Evolutionary conservation across 2,888 invertebrate genomes (phyloP).

Genomic region (Meloe dianella): DNA sequence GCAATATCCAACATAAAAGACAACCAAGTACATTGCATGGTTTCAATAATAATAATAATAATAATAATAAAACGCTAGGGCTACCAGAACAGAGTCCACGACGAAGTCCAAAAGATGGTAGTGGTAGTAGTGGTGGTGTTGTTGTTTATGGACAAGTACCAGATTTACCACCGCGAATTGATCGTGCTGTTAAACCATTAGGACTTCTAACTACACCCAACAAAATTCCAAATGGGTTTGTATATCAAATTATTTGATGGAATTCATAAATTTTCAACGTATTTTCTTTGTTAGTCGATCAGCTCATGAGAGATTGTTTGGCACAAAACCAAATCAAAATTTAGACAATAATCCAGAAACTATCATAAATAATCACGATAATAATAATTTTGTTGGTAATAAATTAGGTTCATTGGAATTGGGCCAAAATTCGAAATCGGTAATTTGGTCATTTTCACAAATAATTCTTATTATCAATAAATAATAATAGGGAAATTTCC

Average conservation of each 20-base stretch:
- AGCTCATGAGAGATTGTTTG: slow-evolving; percentile 78
- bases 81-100: slow-evolving; percentile 50
- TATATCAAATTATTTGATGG: not conserved
- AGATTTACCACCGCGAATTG: slow-evolving; percentile 84
- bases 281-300: slow-evolving; percentile 54
- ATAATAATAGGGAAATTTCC: slow-evolving; percentile 38
- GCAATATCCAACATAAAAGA: slow-evolving; percentile 54
- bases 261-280: not conserved
- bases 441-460: slow-evolving; percentile 44
- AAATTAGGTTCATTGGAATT: slow-evolving; percentile 57
- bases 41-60: slow-evolving; percentile 44
- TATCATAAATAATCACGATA: no score
- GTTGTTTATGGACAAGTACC: slow-evolving; percentile 64
- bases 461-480: slow-evolving; percentile 4
- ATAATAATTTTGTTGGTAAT: slow-evolving; percentile 49
- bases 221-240: slow-evolving; percentile 53
- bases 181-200: slow-evolving; percentile 78
- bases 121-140: not conserved
- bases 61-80: slow-evolving; percentile 47
- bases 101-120: slow-evolving; percentile 50
- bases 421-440: slow-evolving; percentile 59
- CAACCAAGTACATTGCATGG: slow-evolving; percentile 57
- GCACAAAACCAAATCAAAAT: slow-evolving; percentile 54
- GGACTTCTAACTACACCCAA: slow-evolving; percentile 58
- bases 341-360: slow-evolving; percentile 39